Evolutionary conservation across 2,888 invertebrate genomes (phyloP), one percentile per base, ranked within the genome.

Genomic region (Epistrophella euchroma): DNA sequence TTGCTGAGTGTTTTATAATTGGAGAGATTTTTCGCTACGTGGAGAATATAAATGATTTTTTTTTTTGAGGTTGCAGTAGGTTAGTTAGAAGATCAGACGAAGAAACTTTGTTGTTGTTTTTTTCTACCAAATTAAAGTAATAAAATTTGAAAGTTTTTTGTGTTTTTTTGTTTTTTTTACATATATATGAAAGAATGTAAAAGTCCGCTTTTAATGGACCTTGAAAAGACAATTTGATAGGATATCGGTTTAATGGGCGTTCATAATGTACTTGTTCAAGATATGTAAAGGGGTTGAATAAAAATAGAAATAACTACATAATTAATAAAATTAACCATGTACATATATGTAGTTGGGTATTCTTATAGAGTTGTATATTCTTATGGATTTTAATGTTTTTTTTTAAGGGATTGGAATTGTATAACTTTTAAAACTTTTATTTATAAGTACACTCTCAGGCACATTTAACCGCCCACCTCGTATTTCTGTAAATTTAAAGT

Each of bases 1-100:
- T 85, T 85, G 80, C 60, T 76, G 84, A 85, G 75, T 81, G 81
- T 76, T 81, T 76, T 81, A 76, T 85, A 85, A 80, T 84, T 80
- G 75, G 80, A 75, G 70, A 71, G 64, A 71, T 75, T 84, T 84
- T 71, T 74, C 70, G 55, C 74, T 62, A 52, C 40, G 56, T 70
- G 47, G 37, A 32, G 68, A 77, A 74, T 79, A 73, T 43, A 73
- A 73, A 83, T 74, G 62, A 28, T 19, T 35, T 60, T 35, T 58
- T 11, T 19, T 1, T 19, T 13, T 47, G 28, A 37, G 60, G 32
- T 17, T 28, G 37, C 6, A 64, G n/a, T 55, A 6, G 60, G 37
- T 62, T 40, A 15, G 11, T 47, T 52, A 13, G 28, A 32, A 32
- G 17, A 37, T 58, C 37, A 32, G 32, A 45, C 2, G 25, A 32